phyloP scores from a whole-genome alignment of 2,888 invertebrate genomes.

The Antitype chi region DNA sequence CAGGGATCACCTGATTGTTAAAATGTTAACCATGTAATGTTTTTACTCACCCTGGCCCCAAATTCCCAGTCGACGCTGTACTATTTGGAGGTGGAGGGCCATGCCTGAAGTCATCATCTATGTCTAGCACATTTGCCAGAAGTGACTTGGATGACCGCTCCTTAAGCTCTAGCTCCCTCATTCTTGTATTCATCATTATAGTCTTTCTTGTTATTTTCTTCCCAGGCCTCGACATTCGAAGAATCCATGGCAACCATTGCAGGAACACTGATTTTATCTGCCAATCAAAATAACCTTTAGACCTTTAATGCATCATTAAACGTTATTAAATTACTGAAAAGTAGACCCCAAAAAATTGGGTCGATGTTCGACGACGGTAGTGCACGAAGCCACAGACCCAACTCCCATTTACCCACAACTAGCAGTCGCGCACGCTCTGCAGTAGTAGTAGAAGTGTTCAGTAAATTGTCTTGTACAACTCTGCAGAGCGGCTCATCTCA shows the following conservation, averaged over 20 bases:
- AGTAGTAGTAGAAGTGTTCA: too few relatives aligned
- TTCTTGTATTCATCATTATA: slow-evolving; percentile 96
- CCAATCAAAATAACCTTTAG: slow-evolving; percentile 20
- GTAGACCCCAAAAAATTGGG: background rate
- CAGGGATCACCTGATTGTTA: background rate
- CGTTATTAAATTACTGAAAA: background rate
- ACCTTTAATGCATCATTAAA: too few relatives aligned
- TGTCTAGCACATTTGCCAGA: slow-evolving; percentile 98
- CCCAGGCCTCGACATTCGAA: slow-evolving; percentile 98
- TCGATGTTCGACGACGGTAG: too few relatives aligned
- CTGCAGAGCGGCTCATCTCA: too few relatives aligned
- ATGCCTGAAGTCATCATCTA: slow-evolving; percentile 98
- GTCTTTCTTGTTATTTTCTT: slow-evolving; percentile 98
- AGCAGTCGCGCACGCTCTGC: too few relatives aligned
- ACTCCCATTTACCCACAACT: too few relatives aligned
- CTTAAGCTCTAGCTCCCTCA: slow-evolving; percentile 98
- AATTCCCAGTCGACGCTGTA: slow-evolving; percentile 91
- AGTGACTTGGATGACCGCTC: slow-evolving; percentile 98
- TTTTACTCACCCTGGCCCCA: slow-evolving; percentile 92
- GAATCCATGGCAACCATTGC: slow-evolving; percentile 99
- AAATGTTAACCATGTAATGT: background rate
- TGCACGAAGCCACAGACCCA: too few relatives aligned
- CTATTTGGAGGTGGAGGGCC: slow-evolving; percentile 92
- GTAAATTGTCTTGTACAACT: too few relatives aligned
- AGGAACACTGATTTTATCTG: slow-evolving; percentile 98